Conservation (phyloP, 2,888 invertebrate genomes). For the Glaucopsyche alexis region DNA sequence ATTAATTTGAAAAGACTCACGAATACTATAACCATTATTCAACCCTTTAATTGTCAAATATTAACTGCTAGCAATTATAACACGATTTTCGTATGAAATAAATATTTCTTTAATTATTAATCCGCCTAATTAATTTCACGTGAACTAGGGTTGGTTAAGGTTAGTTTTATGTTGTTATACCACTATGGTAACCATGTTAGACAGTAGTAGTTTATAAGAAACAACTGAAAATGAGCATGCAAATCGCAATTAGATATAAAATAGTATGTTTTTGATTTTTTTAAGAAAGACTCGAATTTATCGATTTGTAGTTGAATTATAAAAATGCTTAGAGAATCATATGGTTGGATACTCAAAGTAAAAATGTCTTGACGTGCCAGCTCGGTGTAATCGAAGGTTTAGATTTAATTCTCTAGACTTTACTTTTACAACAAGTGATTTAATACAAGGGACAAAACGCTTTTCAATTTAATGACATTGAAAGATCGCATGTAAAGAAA, state of each 20-base stretch:
- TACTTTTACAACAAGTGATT: neutral
- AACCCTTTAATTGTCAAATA: slow-evolving; percentile 43
- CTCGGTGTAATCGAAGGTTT: no score
- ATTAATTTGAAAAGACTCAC: slow-evolving; percentile 31
- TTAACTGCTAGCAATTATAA: neutral
- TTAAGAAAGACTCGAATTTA: no score
- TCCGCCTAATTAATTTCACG: slow-evolving; percentile 19
- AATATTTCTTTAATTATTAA: slow-evolving; percentile 19
- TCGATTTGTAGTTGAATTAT: no score
- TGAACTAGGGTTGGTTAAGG: slow-evolving; percentile 1
- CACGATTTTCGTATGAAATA: slow-evolving; percentile 14
- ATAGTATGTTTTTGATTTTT: no score
- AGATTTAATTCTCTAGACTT: no score
- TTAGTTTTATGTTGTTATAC: neutral
- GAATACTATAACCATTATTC: slow-evolving; percentile 71
- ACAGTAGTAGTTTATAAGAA: neutral
- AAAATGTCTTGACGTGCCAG: no score
- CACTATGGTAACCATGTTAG: neutral
- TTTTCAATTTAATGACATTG: slow-evolving; percentile 33
- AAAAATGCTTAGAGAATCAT: no score
- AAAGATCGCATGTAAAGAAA: slow-evolving; percentile 32
- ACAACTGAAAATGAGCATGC: no score
- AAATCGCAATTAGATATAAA: no score
- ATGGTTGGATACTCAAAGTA: no score
- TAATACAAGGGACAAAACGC: neutral